Evolutionary conservation across 1,140 invertebrate species (phyloP).

Genomic region (Stenopsyche tienmushanensis): DNA sequence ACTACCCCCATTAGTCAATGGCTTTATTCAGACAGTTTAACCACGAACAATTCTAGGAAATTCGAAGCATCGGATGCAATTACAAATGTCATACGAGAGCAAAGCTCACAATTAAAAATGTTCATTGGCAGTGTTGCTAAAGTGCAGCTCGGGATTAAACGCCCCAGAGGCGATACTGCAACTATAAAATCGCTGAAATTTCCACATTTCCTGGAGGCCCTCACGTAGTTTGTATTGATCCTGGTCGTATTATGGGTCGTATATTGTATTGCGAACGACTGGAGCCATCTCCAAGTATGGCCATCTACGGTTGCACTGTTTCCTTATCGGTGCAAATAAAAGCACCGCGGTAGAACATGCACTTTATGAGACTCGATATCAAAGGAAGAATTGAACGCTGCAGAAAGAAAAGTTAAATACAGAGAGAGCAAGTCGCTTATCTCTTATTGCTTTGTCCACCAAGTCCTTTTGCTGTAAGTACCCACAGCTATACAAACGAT

Average conservation of each 20-base stretch:
- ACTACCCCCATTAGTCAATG: too few relatives aligned
- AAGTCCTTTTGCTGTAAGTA: not conserved
- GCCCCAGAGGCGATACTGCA: too few relatives aligned
- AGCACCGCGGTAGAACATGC: not conserved
- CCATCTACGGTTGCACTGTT: not conserved
- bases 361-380: not conserved
- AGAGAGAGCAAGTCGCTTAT: not conserved
- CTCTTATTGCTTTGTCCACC: not conserved
- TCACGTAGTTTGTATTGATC: too few relatives aligned
- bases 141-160: too few relatives aligned
- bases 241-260: not conserved
- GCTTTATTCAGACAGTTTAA: too few relatives aligned
- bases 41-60: too few relatives aligned
- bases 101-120: too few relatives aligned
- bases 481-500: not conserved
- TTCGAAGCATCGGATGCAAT: too few relatives aligned
- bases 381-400: not conserved
- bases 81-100: too few relatives aligned
- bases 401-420: not conserved
- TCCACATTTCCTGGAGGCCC: too few relatives aligned
- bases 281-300: not conserved
- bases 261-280: not conserved
- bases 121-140: too few relatives aligned
- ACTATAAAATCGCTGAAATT: too few relatives aligned
- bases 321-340: not conserved